Evolutionary conservation across 1,140 invertebrate species (phyloP), one percentile per base, ranked within the genome.

Genomic region (Pachyrhynchus sulphureomaculatus): DNA sequence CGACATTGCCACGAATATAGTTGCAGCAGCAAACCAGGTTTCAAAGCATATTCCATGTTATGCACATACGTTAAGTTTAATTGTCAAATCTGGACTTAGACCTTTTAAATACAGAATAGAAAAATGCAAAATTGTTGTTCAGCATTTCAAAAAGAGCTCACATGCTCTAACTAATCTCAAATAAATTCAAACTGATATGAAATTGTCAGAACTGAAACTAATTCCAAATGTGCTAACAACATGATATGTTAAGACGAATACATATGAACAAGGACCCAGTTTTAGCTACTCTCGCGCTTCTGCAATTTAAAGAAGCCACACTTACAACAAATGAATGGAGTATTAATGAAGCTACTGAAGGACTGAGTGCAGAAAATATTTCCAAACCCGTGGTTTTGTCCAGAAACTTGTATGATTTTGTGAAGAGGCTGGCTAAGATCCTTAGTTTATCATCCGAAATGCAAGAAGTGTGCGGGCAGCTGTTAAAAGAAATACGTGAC

Each of bases 21-120:
- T 72, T 9, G 37, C 56, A n/a, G 66, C 68, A 37, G 67, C 66
- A 18, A 59, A 68, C 33, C 60, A 33, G 9, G 29, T 60, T 54
- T 45, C 26, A 23, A 20, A 56, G 4, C 67, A 72, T 52, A 39
- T 74, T 8, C 44, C 59, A 1, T 72, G 72, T 34, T 69, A 72
- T 51, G 67, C 71, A 0, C 72, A 73, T 33, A 68, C 64, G 0
- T 15, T 74, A 5, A 70, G 72, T 53, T 37, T 72, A 12, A 64
- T 72, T 0, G 62, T 66, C 15, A 36, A 47, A 39, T 15, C 26
- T 10, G 44, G 36, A 17, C 12, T 66, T 17, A 48, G 20, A 4
- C 10, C 37, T 49, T 17, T 44, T 0, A 8, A 59, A 49, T 15
- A 12, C 5, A 64, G 29, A 34, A 18, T 66, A 55, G 44, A 26